phyloP scores from a whole-genome alignment of 2,113 vertebrate genomes.

The Notarius quadriscutis region DNA sequence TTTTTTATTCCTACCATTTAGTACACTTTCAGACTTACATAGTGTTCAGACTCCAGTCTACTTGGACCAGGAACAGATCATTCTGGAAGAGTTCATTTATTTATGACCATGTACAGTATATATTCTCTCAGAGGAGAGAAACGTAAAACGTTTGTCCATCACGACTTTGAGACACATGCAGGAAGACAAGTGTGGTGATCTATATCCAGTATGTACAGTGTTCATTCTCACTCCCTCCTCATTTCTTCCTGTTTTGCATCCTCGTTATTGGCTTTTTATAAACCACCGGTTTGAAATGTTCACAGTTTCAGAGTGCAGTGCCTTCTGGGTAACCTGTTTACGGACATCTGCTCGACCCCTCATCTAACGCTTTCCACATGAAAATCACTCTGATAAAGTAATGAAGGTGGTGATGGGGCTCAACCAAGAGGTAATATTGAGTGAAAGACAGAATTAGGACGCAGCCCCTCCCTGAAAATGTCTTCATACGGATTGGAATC shows the following conservation, averaged over 20 bases:
- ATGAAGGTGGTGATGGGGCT: not conserved
- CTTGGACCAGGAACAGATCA: no score
- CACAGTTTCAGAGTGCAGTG: not conserved
- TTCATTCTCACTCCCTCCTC: not conserved
- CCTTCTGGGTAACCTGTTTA: not conserved
- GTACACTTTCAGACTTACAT: no score
- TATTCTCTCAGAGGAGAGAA: not conserved
- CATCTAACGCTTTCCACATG: no score
- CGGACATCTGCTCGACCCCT: not conserved
- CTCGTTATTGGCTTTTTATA: no score
- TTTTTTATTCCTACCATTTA: not conserved
- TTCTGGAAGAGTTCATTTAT: not conserved
- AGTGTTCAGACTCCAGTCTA: no score
- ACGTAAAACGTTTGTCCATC: no score
- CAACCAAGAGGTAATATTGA: not conserved
- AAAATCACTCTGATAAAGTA: not conserved
- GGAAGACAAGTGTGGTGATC: not conserved
- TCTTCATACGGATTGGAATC: not conserved
- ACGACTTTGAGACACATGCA: no score
- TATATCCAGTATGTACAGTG: not conserved
- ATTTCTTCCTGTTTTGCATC: no score
- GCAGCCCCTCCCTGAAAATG: not conserved
- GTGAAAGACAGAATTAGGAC: not conserved
- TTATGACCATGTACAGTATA: not conserved
- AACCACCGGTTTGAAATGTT: not conserved